Conservation (phyloP, 2,113 vertebrate genomes). For the Philantomba maxwellii region DNA sequence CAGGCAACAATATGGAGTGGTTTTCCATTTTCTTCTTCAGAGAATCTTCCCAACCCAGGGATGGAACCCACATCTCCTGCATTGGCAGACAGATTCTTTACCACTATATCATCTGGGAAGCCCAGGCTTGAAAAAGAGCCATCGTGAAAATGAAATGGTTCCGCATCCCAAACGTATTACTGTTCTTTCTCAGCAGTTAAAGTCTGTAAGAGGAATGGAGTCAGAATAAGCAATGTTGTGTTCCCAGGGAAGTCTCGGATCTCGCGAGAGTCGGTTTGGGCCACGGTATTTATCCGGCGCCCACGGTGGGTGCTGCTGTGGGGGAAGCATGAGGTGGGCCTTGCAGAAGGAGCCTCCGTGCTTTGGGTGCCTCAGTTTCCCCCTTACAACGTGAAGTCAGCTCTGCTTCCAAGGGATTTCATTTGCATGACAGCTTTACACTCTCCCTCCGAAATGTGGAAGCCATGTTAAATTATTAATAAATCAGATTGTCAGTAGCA, state of each 20-base stretch:
- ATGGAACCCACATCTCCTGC: background rate
- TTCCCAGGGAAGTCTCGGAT: background rate
- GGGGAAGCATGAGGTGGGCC: background rate
- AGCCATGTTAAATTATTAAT: background rate
- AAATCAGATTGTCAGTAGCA: background rate
- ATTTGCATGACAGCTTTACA: background rate
- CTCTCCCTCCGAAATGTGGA: background rate
- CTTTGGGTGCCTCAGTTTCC: background rate
- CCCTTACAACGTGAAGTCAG: background rate
- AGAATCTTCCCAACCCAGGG: background rate
- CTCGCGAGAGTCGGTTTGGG: background rate
- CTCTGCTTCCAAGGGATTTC: background rate
- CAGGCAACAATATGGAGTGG: background rate
- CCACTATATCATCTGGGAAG: background rate
- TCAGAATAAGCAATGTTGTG: background rate
- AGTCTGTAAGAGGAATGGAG: background rate
- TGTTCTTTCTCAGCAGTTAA: background rate
- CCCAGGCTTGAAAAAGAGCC: constrained; percentile 25
- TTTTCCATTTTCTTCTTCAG: background rate
- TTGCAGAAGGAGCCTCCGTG: background rate
- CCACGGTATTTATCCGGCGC: background rate
- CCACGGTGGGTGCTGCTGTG: background rate
- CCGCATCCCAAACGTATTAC: constrained; percentile 18
- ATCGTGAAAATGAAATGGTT: constrained; percentile 42
- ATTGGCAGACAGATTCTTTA: background rate